phyloP scores from a whole-genome alignment of 2,113 vertebrate species.

The Mola mola region DNA sequence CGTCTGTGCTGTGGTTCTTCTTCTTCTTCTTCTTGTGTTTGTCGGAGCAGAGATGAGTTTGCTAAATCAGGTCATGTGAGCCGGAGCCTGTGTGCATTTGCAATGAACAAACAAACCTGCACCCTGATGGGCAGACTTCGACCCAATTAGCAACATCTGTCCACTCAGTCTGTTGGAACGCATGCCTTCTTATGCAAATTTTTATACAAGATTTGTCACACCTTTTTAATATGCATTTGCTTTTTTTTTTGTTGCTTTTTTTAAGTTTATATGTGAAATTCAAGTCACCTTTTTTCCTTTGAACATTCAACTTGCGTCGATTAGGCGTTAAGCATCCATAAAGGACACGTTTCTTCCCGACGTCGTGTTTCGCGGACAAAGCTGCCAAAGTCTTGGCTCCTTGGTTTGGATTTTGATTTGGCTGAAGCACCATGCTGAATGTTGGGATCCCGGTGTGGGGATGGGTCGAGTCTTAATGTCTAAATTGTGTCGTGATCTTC shows the following conservation, averaged over 20 bases:
- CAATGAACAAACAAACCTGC: constrained; percentile 59
- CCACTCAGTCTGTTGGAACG: constrained; percentile 51
- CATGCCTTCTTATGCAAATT: constrained; percentile 84
- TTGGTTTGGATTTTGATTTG: constrained; percentile 31
- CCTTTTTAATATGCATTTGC: constrained; percentile 77
- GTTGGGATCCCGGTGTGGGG: constrained; percentile 45
- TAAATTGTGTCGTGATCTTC: constrained; percentile 44
- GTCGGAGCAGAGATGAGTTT: constrained; percentile 42
- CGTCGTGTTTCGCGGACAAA: constrained; percentile 2
- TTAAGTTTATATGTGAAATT: constrained; percentile 67
- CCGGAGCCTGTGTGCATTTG: constrained; percentile 40
- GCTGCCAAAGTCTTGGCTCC: constrained; percentile 28
- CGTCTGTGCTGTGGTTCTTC: constrained; percentile 27
- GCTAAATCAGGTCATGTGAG: constrained; percentile 59
- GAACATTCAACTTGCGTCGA: constrained; percentile 35
- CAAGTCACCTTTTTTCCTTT: constrained; percentile 63
- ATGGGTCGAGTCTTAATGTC: constrained; percentile 33
- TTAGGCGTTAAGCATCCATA: neutral
- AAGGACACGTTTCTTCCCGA: constrained; percentile 22
- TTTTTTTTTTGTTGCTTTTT: constrained; percentile 37
- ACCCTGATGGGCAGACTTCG: constrained; percentile 36
- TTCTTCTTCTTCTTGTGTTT: constrained; percentile 24
- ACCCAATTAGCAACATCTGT: constrained; percentile 38
- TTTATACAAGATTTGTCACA: constrained; percentile 75
- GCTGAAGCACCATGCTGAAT: constrained; percentile 51